phyloP scores from a whole-genome alignment of 2,888 invertebrate species.

The Urechis unicinctus region DNA sequence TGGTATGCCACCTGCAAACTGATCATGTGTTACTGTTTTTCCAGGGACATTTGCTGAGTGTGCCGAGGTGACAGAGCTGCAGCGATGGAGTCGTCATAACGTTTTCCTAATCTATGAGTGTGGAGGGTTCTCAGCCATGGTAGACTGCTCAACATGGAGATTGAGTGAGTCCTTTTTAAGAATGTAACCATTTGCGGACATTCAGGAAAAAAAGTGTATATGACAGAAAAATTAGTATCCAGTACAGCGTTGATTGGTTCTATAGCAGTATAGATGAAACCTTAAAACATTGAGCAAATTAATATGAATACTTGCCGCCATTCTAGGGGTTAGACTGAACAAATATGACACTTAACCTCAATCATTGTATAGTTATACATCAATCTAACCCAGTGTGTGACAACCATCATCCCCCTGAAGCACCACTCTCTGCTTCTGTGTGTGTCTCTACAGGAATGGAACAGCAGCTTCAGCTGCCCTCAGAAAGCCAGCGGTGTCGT shows the following conservation, averaged over 20 bases:
- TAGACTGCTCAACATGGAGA: conserved; percentile 89
- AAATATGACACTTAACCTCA: too few relatives aligned
- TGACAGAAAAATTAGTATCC: too few relatives aligned
- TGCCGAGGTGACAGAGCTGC: conserved; percentile 77
- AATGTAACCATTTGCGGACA: conserved; percentile 1
- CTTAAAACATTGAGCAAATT: too few relatives aligned
- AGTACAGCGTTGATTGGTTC: too few relatives aligned
- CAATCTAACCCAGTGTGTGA: too few relatives aligned
- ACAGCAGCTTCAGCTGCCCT: conserved; percentile 61
- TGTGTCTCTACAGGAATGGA: conserved; percentile 60
- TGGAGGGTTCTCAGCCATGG: conserved; percentile 86
- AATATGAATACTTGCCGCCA: too few relatives aligned
- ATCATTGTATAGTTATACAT: too few relatives aligned
- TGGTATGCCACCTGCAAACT: neutral
- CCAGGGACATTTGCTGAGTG: conserved; percentile 3
- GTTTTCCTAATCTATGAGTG: conserved; percentile 80
- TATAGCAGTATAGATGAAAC: too few relatives aligned
- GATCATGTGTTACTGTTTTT: neutral
- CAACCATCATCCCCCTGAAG: too few relatives aligned
- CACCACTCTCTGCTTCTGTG: too few relatives aligned
- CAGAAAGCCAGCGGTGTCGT: conserved; percentile 64
- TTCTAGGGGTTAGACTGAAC: too few relatives aligned
- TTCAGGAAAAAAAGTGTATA: too few relatives aligned
- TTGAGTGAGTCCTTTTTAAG: conserved; percentile 61
- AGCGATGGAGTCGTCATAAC: conserved; percentile 75